phyloP scores from a whole-genome alignment of 2,888 invertebrate genomes.

The Troglohyphantes excavatus region DNA sequence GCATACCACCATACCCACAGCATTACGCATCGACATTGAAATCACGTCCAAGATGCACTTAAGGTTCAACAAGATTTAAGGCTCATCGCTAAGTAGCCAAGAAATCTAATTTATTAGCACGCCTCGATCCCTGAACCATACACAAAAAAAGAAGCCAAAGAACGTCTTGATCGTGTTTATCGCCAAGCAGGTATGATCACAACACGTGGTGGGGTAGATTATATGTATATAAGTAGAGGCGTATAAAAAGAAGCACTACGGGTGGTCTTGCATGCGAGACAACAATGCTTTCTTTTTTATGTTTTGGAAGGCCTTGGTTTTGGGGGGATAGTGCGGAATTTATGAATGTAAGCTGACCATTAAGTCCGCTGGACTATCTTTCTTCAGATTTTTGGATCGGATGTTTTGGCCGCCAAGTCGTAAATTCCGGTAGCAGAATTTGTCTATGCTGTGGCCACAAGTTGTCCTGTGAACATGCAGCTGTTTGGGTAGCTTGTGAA shows the following conservation, averaged over 20 bases:
- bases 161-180: slow-evolving; percentile 35
- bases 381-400: background rate
- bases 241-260: background rate
- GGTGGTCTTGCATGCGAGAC: slow-evolving; percentile 39
- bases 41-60: slow-evolving; percentile 26
- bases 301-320: background rate
- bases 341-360: slow-evolving; percentile 39
- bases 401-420: background rate
- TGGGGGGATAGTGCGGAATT: background rate
- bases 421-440: slow-evolving; percentile 31
- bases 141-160: background rate
- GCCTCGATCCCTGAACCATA: background rate
- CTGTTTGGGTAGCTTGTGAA: background rate
- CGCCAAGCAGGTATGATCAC: slow-evolving; percentile 1
- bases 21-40: slow-evolving; percentile 7
- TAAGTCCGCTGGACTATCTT: slow-evolving; percentile 1
- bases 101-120: slow-evolving; percentile 40
- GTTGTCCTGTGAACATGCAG: background rate
- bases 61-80: slow-evolving; percentile 26
- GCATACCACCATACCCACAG: background rate
- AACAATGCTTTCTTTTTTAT: slow-evolving; percentile 28
- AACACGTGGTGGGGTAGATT: slow-evolving; percentile 5
- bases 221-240: background rate
- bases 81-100: background rate
- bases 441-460: background rate